phyloP scores from a whole-genome alignment of 2,113 vertebrate species.

The Oplegnathus fasciatus region DNA sequence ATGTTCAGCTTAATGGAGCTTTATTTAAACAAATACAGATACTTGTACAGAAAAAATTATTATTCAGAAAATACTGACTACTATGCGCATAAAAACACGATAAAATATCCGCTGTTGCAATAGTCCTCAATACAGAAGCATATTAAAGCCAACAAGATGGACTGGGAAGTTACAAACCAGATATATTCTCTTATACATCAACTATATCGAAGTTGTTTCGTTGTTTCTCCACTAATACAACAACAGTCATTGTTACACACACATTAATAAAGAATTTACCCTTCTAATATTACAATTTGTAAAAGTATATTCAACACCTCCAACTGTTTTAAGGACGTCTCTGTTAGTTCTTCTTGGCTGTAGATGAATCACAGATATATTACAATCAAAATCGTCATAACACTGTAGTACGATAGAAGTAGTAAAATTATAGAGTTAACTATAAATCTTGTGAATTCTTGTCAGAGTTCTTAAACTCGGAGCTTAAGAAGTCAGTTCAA shows the following conservation, averaged over 20 bases:
- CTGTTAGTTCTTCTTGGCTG: not conserved
- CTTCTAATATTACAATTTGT: not conserved
- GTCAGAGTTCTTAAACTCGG: not conserved
- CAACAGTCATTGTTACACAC: not conserved
- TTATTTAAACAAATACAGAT: slow-evolving; percentile 66
- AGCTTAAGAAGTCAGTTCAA: not conserved
- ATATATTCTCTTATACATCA: not conserved
- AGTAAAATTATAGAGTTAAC: not conserved
- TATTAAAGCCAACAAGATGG: not conserved
- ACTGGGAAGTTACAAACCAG: not conserved
- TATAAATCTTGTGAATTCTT: not conserved
- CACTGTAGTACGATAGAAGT: slow-evolving; percentile 10
- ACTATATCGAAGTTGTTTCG: not conserved
- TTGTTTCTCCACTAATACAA: not conserved
- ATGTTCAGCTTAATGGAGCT: slow-evolving; percentile 13
- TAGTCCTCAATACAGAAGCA: slow-evolving; percentile 6
- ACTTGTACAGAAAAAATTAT: slow-evolving; percentile 38
- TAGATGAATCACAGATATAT: not conserved
- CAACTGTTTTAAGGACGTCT: not conserved
- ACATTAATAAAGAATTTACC: not conserved
- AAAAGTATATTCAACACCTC: not conserved
- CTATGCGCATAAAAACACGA: slow-evolving; percentile 4
- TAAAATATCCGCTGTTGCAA: slow-evolving; percentile 13
- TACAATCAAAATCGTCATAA: slow-evolving; percentile 30
- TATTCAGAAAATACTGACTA: slow-evolving; percentile 47